Evolutionary conservation across 92 coral and sea anemone genomes (phyloP), one percentile per base, ranked within the genome.

Genomic region (Porites lobata): DNA sequence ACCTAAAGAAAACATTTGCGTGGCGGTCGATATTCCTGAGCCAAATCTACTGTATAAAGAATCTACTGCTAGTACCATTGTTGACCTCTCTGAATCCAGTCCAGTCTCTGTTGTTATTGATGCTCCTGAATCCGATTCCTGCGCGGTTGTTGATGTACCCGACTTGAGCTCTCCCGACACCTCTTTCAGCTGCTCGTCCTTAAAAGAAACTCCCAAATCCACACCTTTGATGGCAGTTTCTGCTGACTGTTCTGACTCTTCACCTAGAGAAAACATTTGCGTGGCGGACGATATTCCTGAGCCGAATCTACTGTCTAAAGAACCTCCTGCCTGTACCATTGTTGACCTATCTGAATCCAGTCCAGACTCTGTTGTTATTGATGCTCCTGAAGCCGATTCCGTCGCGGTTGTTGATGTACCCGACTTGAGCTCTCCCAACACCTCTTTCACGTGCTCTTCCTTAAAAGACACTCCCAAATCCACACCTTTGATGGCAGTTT

Each of bases 401-500:
- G 6, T 2, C 1, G 70, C 56, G 7, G 47, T n/a, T 62, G 19
- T 56, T 54, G 77, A 70, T 18, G 70, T 69, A 5, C 58, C 77
- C 4, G 86, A 81, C 8, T 10, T 21, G 22, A 81, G 24, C 9
- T 70, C 77, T 5, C 17, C 62, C 7, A 78, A 81, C 8, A 9
- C 58, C n/a, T 81, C 64, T 3, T 67, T 52, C n/a, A 67, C 68
- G 0, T 13, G 76, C 24, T 53, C 77, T 2, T 69, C 70, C 2
- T 11, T 69, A 9, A 70, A 67, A 2, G 21, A 70, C 20, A 68
- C 51, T 38, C 75, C 56, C 17, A 68, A 21, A 53, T 54, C 85
- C 24, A 68, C 76, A 2, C 76, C 85, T 1, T 22, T 80, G 19
- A 67, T 80, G 51, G 84, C 76, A 57, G 76, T 52, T 11, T 8